Percentiles rank a stretch among this genome's conserved stretches.
phyloP scores from a whole-genome alignment of 1,140 invertebrate genomes.

The Eupristina koningsbergeri region DNA sequence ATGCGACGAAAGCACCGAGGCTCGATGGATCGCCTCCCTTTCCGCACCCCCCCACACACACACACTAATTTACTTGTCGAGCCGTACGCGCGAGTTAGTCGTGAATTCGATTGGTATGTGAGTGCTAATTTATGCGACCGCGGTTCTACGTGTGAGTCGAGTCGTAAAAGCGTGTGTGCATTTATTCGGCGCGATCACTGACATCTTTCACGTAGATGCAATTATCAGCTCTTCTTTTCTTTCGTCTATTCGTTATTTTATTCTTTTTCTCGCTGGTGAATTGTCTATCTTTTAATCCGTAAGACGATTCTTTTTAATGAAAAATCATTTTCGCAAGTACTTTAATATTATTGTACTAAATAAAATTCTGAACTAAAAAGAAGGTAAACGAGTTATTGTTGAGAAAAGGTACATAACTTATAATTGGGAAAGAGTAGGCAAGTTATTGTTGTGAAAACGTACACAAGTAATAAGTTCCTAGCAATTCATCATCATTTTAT shows the following conservation, averaged over 20 bases:
- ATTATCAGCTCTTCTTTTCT: slow-evolving; percentile 31
- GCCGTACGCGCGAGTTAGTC: neutral
- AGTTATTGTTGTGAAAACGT: neutral
- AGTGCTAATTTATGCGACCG: neutral
- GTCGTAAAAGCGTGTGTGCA: neutral
- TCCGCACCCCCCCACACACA: neutral
- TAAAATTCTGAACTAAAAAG: neutral
- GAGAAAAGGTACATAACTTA: neutral
- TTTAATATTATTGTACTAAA: neutral
- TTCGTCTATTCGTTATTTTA: too few relatives aligned
- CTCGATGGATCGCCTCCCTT: neutral
- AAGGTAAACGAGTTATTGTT: neutral
- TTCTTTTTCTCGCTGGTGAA: neutral
- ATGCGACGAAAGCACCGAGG: slow-evolving; percentile 30
- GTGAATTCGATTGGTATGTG: neutral
- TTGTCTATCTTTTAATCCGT: neutral
- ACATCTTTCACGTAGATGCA: slow-evolving; percentile 39
- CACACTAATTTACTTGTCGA: neutral
- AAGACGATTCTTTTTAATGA: neutral
- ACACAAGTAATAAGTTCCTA: neutral
- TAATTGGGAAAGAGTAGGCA: neutral
- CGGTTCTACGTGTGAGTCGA: neutral
- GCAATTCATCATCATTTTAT: neutral
- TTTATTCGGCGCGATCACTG: slow-evolving; percentile 18
- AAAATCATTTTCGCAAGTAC: slow-evolving; percentile 6